Conservation (phyloP, 2,888 invertebrate species). For the Biston betularia region DNA sequence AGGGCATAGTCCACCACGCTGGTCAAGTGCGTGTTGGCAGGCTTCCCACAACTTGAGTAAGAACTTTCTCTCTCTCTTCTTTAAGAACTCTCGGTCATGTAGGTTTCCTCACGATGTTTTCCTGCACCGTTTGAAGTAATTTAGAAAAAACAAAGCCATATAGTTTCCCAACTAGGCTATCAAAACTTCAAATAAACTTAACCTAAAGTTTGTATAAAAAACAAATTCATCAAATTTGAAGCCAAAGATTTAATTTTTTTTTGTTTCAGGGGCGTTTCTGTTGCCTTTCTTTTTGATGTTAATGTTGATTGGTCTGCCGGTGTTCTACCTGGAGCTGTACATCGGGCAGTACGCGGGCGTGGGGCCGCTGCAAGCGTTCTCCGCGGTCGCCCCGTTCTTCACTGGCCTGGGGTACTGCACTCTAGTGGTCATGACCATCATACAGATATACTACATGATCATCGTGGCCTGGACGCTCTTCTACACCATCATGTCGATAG, state of each 20-base stretch:
- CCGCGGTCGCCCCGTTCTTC: constrained; percentile 87
- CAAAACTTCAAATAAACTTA: no score
- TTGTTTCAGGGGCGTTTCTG: constrained; percentile 90
- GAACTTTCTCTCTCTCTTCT: no score
- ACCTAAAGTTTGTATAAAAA: no score
- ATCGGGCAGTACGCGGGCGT: constrained; percentile 92
- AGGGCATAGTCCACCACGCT: no score
- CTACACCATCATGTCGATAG: constrained; percentile 90
- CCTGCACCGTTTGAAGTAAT: no score
- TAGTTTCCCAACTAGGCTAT: no score
- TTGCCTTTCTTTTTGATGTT: constrained; percentile 91
- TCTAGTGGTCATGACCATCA: constrained; percentile 88
- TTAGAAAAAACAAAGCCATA: no score
- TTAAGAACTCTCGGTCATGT: no score
- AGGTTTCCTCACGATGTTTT: no score
- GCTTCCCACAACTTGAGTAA: no score
- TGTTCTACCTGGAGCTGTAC: constrained; percentile 92
- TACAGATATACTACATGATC: constrained; percentile 92
- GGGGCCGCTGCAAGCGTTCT: constrained; percentile 89
- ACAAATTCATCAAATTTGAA: no score
- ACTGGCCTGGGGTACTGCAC: constrained; percentile 89
- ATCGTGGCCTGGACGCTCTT: constrained; percentile 92
- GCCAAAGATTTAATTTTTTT: constrained; percentile 4
- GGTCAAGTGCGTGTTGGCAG: no score
- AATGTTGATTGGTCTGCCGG: constrained; percentile 90